Base-by-base conservation (phyloP, 2,888 invertebrate species). In the Rotaria macrura region DNA sequence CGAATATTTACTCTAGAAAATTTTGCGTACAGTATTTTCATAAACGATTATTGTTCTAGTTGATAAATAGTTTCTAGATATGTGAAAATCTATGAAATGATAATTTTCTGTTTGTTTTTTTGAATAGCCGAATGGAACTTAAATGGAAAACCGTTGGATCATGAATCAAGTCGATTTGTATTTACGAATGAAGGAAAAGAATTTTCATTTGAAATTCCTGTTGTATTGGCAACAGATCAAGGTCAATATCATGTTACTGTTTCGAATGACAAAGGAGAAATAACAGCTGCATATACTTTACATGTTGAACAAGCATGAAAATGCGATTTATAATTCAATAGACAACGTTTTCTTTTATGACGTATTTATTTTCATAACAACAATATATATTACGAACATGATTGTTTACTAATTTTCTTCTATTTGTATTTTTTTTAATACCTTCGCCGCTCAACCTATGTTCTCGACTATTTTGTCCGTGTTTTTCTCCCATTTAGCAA, bases 211-310 rank as follows among this genome's bases (percentile, higher is more conserved):
- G 88, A 88, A 85, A 89, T 90, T 86, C 89, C 89, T 34, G 88
- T 89, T 29, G 89, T 88, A 74, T 87, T 90, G 84, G 88, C 89
- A 38, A 89, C 89, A 6, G 90, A 90, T 87, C 87, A 89, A 49
- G 90, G 89, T 55, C 86, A 87, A 25, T 90, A 89, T 87, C 86
- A 87, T 23, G 89, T 89, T 12, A 88, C 87, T 47, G 89, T 88
- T 25, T 88, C 87, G 55, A 88, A 88, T 86, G 88, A 87, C n/a
- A 88, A 87, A 85, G 89, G 89, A 47, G 87, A 88, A 55, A 86
- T 88, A 17, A 87, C 88, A 52, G 89, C 89, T 88, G 88, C 88
- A n/a, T 90, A 89, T 87, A 88, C 88, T 38, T 87, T 90, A 29
- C 87, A 86, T 85, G 89, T 89, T 40, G 87, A 38, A 38, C 38